A percentile compares a stretch with the other conserved stretches of the same genome.
Evolutionary conservation across 2,797 vertebrate genomes (phyloP).

Genomic region (Remorina albescens): DNA sequence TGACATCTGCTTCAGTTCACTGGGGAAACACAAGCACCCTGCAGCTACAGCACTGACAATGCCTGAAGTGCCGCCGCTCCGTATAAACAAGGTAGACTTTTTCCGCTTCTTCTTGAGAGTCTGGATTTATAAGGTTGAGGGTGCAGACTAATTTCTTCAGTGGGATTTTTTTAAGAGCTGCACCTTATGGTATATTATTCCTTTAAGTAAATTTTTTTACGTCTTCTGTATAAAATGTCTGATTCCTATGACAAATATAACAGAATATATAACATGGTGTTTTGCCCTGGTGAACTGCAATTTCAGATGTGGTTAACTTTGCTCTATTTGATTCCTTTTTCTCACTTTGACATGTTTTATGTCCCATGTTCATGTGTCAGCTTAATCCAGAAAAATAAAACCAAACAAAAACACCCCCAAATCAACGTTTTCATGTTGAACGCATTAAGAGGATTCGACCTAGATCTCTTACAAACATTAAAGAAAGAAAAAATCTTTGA

Average conservation of each 20-base stretch:
- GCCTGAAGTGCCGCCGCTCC: conserved; percentile 65
- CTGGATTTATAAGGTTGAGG: not conserved
- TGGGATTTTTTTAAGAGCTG: not conserved
- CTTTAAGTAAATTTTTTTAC: not conserved
- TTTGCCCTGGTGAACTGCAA: conserved; percentile 1
- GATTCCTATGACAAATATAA: not conserved
- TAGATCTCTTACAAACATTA: conserved; percentile 74
- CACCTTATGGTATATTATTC: not conserved
- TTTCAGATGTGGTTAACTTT: not conserved
- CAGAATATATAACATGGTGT: not conserved
- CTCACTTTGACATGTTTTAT: conserved; percentile 23
- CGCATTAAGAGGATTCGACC: conserved; percentile 68
- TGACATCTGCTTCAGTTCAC: conserved; percentile 84
- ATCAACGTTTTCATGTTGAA: conserved; percentile 33
- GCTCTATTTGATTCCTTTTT: conserved; percentile 5
- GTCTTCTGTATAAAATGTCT: not conserved
- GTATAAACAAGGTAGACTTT: conserved; percentile 77
- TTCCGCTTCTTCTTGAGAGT: conserved; percentile 48
- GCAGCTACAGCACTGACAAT: conserved; percentile 71
- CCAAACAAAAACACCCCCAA: too few relatives aligned
- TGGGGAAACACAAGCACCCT: conserved; percentile 78
- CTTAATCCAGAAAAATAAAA: conserved; percentile 41
- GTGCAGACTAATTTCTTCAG: not conserved
- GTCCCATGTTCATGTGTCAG: conserved; percentile 21
- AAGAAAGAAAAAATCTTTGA: conserved; percentile 63